Conservation (phyloP, 2,113 vertebrate species). For the Myrmecophaga tridactyla region DNA sequence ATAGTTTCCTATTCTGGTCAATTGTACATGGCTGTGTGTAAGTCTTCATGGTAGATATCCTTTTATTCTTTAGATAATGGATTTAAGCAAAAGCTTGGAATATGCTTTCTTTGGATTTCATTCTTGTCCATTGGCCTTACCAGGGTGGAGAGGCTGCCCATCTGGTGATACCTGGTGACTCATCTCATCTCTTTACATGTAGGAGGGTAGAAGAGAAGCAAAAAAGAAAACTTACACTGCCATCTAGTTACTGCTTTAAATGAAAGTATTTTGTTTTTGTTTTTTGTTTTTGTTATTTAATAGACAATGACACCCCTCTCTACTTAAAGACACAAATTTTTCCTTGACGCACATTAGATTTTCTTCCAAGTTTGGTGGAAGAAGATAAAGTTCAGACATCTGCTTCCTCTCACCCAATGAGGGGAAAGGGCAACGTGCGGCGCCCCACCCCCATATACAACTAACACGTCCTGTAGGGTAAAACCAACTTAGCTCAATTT, state of each 20-base stretch:
- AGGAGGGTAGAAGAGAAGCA: background rate
- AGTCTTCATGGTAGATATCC: background rate
- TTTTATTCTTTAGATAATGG: background rate
- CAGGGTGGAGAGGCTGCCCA: background rate
- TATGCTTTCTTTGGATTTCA: background rate
- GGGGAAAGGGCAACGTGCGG: no score
- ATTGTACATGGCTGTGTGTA: background rate
- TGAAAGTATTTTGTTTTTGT: background rate
- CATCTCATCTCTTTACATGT: background rate
- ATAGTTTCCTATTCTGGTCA: background rate
- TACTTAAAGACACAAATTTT: background rate
- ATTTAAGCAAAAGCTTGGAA: background rate
- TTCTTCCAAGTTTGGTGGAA: background rate
- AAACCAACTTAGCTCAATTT: background rate
- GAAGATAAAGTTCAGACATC: background rate
- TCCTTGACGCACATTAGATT: background rate
- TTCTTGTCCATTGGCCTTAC: background rate
- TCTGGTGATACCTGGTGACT: background rate
- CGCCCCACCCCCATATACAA: fast-evolving
- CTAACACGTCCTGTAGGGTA: background rate
- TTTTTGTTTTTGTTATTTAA: background rate
- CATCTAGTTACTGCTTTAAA: background rate
- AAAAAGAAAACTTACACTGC: background rate
- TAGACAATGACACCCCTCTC: background rate
- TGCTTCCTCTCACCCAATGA: background rate